Evolutionary conservation across 2,113 vertebrate species (phyloP), one percentile per base, ranked within the genome.

Genomic region (Thamnophis sirtalis): DNA sequence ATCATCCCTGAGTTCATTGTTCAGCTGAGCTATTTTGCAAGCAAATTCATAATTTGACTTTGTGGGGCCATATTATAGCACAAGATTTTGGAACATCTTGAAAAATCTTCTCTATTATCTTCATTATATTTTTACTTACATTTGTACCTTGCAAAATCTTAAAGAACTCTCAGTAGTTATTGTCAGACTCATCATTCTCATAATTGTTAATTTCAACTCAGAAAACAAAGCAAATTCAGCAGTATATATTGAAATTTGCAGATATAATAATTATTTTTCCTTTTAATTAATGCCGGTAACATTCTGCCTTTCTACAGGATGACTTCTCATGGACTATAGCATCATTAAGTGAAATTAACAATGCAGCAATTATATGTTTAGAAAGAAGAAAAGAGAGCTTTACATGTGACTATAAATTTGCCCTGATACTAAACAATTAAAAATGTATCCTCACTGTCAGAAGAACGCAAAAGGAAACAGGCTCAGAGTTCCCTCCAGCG

Each of bases 381-480:
- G 73, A 96, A 91, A 91, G 55, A 93, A 93, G 4, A 95, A 89
- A 92, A 91, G 9, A 92, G 0, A 84, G 51, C 89, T 54, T 94
- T 96, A 97, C 54, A 91, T 94, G 93, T 94, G 95, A 88, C 84
- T 91, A 28, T 50, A 87, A 85, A 49, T n/a, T 91, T 96, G 93
- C 24, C 33, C 85, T 90, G 87, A 87, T 53, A 93, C 48, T 91
- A 91, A 94, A 94, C 96, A 94, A 96, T 93, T 90, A 96, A 95
- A 92, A 92, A 95, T 68, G 73, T 9, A 17, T 60, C 10, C 15
- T 94, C 33, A 38, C 92, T 94, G 93, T 93, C 84, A 95, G 92
- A 96, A 94, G n/a, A 93, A 94, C 48, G 86, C 84, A 38, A n/a
- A 93, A 85, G 91, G 89, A 96, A 92, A 86, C 15, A 6, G 92